Conservation (phyloP, 1,140 invertebrate genomes). For the Eurytemora carolleeae region DNA sequence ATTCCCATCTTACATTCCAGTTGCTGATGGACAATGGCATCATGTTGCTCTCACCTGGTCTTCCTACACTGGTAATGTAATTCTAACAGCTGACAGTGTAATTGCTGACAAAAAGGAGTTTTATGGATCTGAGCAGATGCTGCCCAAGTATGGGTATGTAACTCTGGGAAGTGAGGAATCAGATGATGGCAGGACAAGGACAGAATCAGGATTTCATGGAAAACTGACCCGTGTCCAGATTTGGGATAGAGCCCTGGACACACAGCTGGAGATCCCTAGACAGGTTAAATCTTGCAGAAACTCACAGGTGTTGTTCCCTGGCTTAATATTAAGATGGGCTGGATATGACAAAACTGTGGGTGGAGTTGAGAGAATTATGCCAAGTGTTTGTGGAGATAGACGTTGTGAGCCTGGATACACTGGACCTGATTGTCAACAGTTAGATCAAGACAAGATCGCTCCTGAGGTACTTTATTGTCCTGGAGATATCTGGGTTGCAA, state of each 20-base stretch:
- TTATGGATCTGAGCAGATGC: constrained; percentile 51
- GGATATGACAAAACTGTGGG: constrained; percentile 70
- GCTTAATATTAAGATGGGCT: constrained; percentile 68
- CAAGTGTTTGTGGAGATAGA: constrained; percentile 71
- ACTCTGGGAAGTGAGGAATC: constrained; percentile 58
- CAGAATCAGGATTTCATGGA: constrained; percentile 77
- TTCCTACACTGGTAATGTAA: constrained; percentile 54
- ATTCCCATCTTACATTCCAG: constrained; percentile 71
- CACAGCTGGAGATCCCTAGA: constrained; percentile 78
- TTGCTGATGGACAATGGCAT: constrained; percentile 92
- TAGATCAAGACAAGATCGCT: constrained; percentile 53
- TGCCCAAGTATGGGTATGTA: constrained; percentile 68
- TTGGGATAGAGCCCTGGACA: constrained; percentile 71
- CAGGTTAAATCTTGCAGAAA: constrained; percentile 46
- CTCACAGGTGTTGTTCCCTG: constrained; percentile 66
- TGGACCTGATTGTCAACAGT: constrained; percentile 57
- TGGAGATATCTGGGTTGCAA: constrained; percentile 78
- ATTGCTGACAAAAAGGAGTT: constrained; percentile 70
- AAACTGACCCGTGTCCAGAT: constrained; percentile 82
- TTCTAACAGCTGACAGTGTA: constrained; percentile 71
- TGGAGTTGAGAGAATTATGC: constrained; percentile 72
- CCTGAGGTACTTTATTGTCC: constrained; percentile 73
- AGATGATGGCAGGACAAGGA: constrained; percentile 41
- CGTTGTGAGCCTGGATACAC: constrained; percentile 63
- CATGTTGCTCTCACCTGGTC: constrained; percentile 84